Evolutionary conservation across 2,797 vertebrate genomes (phyloP).

Genomic region (Rhinatrema bivittatum): DNA sequence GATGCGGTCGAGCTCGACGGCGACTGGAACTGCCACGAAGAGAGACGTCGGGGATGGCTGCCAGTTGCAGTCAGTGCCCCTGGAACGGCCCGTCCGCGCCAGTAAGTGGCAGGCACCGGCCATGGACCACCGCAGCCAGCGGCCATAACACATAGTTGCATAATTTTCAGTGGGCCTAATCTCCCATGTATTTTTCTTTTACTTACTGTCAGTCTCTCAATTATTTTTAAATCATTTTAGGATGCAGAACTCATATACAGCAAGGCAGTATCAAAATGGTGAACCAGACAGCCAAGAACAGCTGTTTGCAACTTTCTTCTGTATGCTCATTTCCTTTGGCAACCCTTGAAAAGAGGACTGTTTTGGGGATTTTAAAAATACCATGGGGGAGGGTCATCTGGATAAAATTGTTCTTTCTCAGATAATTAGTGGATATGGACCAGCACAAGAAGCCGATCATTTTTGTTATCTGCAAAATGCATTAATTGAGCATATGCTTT

Average conservation of each 20-base stretch:
- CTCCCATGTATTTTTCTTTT: background rate
- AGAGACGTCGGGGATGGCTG: too few relatives aligned
- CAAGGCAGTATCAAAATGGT: background rate
- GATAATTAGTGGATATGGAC: constrained; percentile 6
- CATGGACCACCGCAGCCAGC: too few relatives aligned
- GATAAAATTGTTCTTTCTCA: background rate
- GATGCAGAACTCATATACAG: background rate
- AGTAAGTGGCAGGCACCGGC: too few relatives aligned
- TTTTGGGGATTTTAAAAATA: constrained; percentile 1
- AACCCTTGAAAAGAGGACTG: background rate
- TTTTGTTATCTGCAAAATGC: constrained; percentile 3
- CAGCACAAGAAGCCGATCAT: constrained; percentile 15
- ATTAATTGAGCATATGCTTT: background rate
- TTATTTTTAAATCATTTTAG: background rate
- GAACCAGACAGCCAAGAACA: constrained; percentile 3
- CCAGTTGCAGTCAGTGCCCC: too few relatives aligned
- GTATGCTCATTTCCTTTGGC: background rate
- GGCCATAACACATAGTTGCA: too few relatives aligned
- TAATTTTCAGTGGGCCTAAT: too few relatives aligned
- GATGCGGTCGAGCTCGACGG: too few relatives aligned
- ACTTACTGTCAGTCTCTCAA: background rate
- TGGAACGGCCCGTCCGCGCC: too few relatives aligned
- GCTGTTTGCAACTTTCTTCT: background rate
- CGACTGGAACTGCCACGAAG: too few relatives aligned
- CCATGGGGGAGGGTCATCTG: background rate